Base-by-base conservation (phyloP, 2,888 invertebrate genomes). In the Cistogaster globosa region DNA sequence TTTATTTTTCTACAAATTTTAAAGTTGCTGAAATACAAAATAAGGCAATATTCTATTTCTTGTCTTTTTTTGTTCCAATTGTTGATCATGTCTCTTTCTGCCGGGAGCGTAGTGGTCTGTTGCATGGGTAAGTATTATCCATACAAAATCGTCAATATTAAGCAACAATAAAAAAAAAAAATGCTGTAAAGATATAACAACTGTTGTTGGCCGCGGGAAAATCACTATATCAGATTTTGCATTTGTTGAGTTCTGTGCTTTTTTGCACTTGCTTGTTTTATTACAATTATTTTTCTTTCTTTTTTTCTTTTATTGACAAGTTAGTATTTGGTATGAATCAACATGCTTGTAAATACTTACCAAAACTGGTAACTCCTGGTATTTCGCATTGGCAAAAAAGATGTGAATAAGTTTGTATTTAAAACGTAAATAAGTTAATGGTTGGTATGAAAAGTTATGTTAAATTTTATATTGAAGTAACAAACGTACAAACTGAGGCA, bases 231-330 rank as follows among this genome's bases (percentile, higher is more conserved):
- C 84, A 83, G 87, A 84, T 85, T 85, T 85, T 82, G 84, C 81
- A 85, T 85, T 85, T 82, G 69, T 78, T 78, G 58, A 68, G 74
- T 78, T 72, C 72, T 77, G 16, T 58, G 12, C 48, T 77, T 63
- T 26, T 83, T 74, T 71, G 12, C 57, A 68, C 55, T 68, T 72
- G 63, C 60, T 63, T 62, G 87, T 87, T 88, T 89, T 89, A 89
- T 51, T 57, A 51, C 32, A 32, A 32, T 32, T 32, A 32, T 32
- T 67, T 65, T 77, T 26, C 32, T 8, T 32, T 14, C 53, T 55
- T 69, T 67, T 45, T 42, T 77, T 26, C 26, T 26, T 63, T 90
- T 91, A 90, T 90, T 90, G 90, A 90, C 90, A 90, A 91, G 90
- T 89, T 90, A 88, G 87, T 89, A 84, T 85, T 86, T 87, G 87